Evolutionary conservation across 2,888 invertebrate genomes (phyloP).

Genomic region (Pristionchus mayeri): DNA sequence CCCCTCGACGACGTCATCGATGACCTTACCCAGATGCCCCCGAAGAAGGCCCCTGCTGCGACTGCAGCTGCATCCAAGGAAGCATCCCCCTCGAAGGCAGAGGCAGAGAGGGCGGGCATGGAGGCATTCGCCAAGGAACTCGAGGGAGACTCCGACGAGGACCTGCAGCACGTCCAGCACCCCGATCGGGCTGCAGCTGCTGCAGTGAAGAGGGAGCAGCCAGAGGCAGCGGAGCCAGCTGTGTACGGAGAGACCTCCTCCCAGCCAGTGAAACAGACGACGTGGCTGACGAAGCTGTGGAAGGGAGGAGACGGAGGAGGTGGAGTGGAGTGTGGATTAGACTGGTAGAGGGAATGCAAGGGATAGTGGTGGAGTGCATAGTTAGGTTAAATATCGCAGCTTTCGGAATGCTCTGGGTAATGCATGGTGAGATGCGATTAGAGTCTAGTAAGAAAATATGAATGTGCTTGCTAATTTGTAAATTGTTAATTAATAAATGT

Average conservation of each 20-base stretch:
- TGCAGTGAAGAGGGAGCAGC: conserved; percentile 13
- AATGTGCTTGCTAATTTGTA: background rate
- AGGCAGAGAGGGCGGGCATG: conserved; percentile 56
- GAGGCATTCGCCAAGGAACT: conserved; percentile 60
- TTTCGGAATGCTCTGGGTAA: too few relatives aligned
- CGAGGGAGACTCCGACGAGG: conserved; percentile 57
- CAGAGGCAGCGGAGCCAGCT: background rate
- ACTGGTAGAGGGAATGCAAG: too few relatives aligned
- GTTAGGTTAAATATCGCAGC: too few relatives aligned
- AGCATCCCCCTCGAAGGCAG: conserved; percentile 47
- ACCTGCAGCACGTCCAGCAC: conserved; percentile 21
- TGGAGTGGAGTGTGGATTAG: too few relatives aligned
- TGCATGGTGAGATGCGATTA: background rate
- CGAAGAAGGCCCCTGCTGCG: conserved; percentile 1
- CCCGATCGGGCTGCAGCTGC: background rate
- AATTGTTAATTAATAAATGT: background rate
- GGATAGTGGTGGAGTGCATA: too few relatives aligned
- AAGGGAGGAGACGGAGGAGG: conserved; percentile 37
- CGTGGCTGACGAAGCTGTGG: conserved; percentile 29
- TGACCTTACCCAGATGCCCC: background rate
- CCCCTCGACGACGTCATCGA: background rate
- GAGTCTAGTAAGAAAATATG: background rate
- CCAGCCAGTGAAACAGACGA: background rate
- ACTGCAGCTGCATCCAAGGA: background rate
- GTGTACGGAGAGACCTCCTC: background rate